Percentiles rank a stretch among this genome's conserved stretches.
Conservation (phyloP, 2,797 vertebrate species). For the Malacoraja senta region DNA sequence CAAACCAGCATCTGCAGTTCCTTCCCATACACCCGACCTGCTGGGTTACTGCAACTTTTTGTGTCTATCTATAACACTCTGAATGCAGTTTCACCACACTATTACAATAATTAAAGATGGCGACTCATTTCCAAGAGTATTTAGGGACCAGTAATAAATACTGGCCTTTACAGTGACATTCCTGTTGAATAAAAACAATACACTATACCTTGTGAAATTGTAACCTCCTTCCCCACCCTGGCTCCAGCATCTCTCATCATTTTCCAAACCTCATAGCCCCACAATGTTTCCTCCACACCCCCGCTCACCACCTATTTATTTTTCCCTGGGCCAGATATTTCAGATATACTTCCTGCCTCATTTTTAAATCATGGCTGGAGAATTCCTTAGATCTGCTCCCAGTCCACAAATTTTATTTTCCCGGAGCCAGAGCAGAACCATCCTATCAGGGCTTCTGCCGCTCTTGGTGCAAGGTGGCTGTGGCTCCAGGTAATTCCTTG, state of each 20-base stretch:
- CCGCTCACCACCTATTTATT: neutral
- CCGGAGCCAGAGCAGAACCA: neutral
- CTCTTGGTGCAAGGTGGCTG: neutral
- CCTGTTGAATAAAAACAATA: neutral
- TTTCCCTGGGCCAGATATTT: neutral
- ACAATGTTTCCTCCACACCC: too few relatives aligned
- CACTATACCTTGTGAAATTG: neutral
- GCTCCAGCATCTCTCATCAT: neutral
- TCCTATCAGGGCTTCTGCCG: neutral
- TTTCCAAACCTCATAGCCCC: too few relatives aligned
- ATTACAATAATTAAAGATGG: neutral
- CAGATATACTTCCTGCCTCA: neutral
- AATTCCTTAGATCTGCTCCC: neutral
- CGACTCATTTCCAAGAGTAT: neutral
- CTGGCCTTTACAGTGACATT: neutral
- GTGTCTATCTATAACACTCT: neutral
- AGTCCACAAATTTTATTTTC: neutral
- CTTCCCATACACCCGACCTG: too few relatives aligned
- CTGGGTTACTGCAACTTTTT: too few relatives aligned
- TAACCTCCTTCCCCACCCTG: neutral
- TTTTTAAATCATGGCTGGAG: neutral
- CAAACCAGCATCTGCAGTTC: too few relatives aligned
- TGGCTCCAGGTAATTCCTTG: neutral
- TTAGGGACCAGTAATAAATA: neutral
- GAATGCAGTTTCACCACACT: neutral